A percentile compares a stretch with the other conserved stretches of the same genome.
These are phyloP conservation scores for Crotalus horridus DNA, from an alignment of 2,113 vertebrate genomes.

Conservation along the genomic window DNA sequence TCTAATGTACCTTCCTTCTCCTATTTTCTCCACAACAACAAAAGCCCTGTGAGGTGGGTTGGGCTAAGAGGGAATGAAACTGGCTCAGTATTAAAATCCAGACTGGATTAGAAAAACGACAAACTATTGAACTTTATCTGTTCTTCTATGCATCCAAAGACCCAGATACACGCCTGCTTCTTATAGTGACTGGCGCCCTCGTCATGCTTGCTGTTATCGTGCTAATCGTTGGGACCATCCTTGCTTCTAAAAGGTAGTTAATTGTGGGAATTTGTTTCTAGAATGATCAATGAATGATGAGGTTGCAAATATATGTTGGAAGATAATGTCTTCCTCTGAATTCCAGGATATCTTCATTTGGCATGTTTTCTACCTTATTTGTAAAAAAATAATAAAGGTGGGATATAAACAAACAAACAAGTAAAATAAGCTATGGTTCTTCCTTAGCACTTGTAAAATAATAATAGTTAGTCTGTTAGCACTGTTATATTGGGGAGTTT, in stretches of 20 bases:
- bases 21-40: too few species aligned
- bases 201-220: rapidly evolving
- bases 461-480: not conserved
- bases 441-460: not conserved
- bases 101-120: not conserved
- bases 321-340: not conserved
- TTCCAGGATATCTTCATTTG: not conserved
- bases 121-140: not conserved
- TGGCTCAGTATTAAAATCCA: not conserved
- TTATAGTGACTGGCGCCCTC: not conserved
- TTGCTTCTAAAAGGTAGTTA: not conserved
- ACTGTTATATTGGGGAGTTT: not conserved
- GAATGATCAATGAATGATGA: not conserved
- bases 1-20: too few species aligned
- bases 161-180: rapidly evolving
- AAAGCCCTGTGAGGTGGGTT: too few species aligned
- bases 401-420: not conserved
- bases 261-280: not conserved
- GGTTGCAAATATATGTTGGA: too few species aligned
- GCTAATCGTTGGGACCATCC: not conserved
- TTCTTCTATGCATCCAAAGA: not conserved
- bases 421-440: not conserved
- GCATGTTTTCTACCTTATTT: not conserved
- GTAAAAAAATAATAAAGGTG: not conserved
- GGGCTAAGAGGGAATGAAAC: not conserved